phyloP scores from a whole-genome alignment of 2,797 vertebrate genomes.

The Aeoliscus strigatus region DNA sequence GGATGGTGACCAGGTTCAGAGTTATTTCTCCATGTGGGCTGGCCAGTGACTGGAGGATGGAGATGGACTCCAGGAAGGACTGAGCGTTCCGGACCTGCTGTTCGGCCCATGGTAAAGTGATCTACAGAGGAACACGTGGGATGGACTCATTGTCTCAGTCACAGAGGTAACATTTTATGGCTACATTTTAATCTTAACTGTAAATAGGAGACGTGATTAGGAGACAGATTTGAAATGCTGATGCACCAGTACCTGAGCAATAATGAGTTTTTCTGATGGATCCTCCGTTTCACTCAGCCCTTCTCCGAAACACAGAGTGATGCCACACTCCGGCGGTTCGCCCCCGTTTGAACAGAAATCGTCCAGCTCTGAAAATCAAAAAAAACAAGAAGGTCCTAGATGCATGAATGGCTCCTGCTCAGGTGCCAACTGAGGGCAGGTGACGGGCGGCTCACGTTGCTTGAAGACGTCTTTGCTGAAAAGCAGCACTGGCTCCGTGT shows the following conservation, averaged over 20 bases:
- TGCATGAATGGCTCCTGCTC: neutral
- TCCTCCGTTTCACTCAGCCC: conserved; percentile 59
- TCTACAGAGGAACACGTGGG: too few species aligned
- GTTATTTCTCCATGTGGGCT: conserved; percentile 73
- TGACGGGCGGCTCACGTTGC: conserved; percentile 56
- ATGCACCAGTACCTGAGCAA: conserved; percentile 54
- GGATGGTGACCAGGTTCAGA: conserved; percentile 65
- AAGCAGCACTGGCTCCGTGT: conserved; percentile 57
- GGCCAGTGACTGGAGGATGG: conserved; percentile 65
- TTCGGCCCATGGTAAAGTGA: conserved; percentile 69
- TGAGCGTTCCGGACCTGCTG: conserved; percentile 51
- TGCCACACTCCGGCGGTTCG: conserved; percentile 64
- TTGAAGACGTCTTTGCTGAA: conserved; percentile 73
- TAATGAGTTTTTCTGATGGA: conserved; percentile 70
- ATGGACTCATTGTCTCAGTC: too few species aligned
- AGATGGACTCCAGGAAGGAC: conserved; percentile 49
- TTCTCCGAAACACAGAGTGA: conserved; percentile 83
- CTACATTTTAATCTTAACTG: too few species aligned
- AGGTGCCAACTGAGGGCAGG: neutral
- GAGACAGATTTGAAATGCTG: neutral
- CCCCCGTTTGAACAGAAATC: conserved; percentile 56
- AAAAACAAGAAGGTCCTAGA: neutral
- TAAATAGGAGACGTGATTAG: neutral
- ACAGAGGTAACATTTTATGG: too few species aligned
- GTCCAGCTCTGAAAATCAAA: conserved; percentile 64